Evolutionary conservation across 30 jellyfish, hydroid and myxozoan genomes (phyloP).

Genomic region (Hydractinia echinata): DNA sequence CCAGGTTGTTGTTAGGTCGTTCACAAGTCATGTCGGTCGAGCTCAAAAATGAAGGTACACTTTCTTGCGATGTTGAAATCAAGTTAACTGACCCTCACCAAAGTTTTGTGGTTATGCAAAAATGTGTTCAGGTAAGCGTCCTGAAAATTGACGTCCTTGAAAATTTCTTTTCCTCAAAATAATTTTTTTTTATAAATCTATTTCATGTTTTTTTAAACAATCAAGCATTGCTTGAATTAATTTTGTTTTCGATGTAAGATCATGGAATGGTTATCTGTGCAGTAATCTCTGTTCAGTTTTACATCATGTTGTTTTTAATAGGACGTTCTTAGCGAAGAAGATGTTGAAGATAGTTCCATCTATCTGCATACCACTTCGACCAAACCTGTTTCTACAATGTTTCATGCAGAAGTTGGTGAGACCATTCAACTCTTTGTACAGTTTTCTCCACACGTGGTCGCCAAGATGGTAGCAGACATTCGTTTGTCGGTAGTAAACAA

Average conservation of each 20-base stretch:
- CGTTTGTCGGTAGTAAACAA: slow-evolving; percentile 73
- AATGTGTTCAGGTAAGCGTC: background rate
- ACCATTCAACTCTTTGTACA: slow-evolving; percentile 47
- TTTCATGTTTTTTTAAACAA: too few relatives aligned
- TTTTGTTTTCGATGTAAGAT: background rate
- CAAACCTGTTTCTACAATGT: slow-evolving; percentile 50
- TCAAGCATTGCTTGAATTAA: background rate
- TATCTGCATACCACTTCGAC: slow-evolving; percentile 37
- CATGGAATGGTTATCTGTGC: background rate
- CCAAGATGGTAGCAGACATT: slow-evolving; percentile 56
- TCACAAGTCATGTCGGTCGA: slow-evolving; percentile 60
- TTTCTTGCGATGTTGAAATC: slow-evolving; percentile 61
- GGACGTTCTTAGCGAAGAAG: background rate
- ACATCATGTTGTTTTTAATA: background rate
- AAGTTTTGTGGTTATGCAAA: slow-evolving; percentile 20
- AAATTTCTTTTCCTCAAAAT: too few relatives aligned
- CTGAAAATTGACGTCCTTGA: too few relatives aligned
- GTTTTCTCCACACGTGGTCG: slow-evolving; percentile 55
- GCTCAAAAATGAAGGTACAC: slow-evolving; percentile 75
- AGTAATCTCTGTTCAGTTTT: background rate
- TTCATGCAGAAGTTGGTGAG: slow-evolving; percentile 48
- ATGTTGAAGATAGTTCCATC: background rate
- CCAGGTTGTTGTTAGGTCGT: slow-evolving; percentile 59
- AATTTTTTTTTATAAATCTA: too few relatives aligned
- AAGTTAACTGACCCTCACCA: slow-evolving; percentile 70